Percentiles rank a stretch among this genome's conserved stretches.
Evolutionary conservation across 2,113 vertebrate genomes (phyloP).

Genomic region (Toxostoma redivivum): DNA sequence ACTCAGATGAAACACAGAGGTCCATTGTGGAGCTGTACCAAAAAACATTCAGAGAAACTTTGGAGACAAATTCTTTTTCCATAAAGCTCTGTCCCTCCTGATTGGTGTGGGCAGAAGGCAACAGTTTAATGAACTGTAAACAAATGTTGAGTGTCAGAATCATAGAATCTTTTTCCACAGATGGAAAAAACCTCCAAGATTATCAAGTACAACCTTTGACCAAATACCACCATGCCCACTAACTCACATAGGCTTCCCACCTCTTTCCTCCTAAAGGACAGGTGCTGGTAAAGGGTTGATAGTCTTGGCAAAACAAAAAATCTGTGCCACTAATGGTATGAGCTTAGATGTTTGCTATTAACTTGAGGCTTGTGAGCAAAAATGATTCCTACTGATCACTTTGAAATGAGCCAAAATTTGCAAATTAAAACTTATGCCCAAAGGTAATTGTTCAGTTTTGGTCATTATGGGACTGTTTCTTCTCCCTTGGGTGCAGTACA

Average conservation of each 20-base stretch:
- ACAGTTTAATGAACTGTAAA: background rate
- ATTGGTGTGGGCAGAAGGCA: background rate
- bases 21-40: background rate
- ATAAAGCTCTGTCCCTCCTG: background rate
- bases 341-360: background rate
- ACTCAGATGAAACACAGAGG: background rate
- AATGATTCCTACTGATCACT: background rate
- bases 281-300: background rate
- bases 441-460: background rate
- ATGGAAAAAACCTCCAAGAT: background rate
- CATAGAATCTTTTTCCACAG: background rate
- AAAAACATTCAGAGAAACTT: background rate
- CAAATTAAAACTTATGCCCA: background rate
- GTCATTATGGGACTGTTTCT: background rate
- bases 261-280: background rate
- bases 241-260: background rate
- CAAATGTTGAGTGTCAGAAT: background rate
- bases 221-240: too few species aligned
- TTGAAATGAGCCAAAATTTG: background rate
- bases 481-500: background rate
- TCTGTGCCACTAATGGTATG: too few species aligned
- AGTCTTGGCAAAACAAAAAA: background rate
- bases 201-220: background rate
- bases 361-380: background rate
- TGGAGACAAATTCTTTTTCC: background rate